These are phyloP conservation scores for Okapia johnstoni DNA, from an alignment of 2,113 vertebrate species.

Conservation along the genomic window DNA sequence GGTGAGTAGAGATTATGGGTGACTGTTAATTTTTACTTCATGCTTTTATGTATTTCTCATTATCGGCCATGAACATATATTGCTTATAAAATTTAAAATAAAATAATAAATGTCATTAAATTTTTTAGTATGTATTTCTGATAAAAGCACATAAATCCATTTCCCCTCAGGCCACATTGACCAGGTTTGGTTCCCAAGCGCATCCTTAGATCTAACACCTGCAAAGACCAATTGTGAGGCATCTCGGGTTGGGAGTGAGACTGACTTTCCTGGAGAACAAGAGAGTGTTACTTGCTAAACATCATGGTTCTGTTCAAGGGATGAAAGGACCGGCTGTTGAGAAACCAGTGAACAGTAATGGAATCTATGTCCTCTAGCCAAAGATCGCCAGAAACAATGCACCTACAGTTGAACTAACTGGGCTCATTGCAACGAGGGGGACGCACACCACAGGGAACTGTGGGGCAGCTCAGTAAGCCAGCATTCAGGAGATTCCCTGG, in stretches of 20 bases:
- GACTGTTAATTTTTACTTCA: not conserved
- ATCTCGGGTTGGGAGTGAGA: not conserved
- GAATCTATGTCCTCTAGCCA: not conserved
- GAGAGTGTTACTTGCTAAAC: not conserved
- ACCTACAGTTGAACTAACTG: not conserved
- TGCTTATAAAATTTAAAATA: not conserved
- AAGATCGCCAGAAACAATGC: not conserved
- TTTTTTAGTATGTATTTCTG: not conserved
- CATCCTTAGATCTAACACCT: not conserved
- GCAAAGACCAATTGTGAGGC: not conserved
- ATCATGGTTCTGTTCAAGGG: not conserved
- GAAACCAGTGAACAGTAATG: not conserved
- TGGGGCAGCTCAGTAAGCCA: not conserved
- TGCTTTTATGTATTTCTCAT: not conserved
- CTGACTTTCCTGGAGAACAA: not conserved
- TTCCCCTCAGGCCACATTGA: not conserved
- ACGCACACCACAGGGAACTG: fast-evolving
- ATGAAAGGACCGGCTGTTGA: not conserved
- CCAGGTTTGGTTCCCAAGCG: not conserved
- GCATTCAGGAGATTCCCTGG: not conserved
- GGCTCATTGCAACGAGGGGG: not conserved
- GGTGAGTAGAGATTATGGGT: not conserved
- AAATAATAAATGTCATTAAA: not conserved
- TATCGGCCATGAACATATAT: not conserved
- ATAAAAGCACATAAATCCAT: not conserved